These are phyloP conservation scores for Bicyclus anynana DNA, from an alignment of 1,140 invertebrate species.

Conservation along the genomic window DNA sequence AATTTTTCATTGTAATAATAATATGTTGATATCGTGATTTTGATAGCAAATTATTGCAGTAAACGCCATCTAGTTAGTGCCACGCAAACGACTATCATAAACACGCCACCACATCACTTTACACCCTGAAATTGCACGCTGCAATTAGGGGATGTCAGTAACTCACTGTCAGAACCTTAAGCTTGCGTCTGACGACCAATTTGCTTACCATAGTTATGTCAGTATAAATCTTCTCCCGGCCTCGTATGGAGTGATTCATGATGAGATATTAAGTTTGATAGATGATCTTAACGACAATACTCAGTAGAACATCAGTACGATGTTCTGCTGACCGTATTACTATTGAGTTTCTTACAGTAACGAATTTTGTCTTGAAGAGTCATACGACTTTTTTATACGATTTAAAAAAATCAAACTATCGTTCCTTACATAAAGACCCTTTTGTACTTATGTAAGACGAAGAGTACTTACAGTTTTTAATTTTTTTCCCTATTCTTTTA, in stretches of 20 bases:
- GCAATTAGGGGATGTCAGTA: neutral
- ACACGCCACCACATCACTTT: neutral
- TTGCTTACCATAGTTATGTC: neutral
- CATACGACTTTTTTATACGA: too few species aligned
- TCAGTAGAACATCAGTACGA: neutral
- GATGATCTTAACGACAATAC: neutral
- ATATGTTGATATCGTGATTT: too few species aligned
- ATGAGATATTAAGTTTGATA: neutral
- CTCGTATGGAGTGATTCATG: neutral
- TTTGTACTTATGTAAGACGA: too few species aligned
- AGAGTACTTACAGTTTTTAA: too few species aligned
- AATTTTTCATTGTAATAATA: too few species aligned
- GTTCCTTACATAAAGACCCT: too few species aligned
- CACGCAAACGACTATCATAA: neutral
- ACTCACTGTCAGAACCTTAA: constrained; percentile 2
- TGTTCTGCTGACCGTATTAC: neutral
- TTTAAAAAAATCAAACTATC: too few species aligned
- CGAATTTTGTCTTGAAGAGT: too few species aligned
- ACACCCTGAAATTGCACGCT: neutral
- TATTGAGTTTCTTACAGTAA: neutral
- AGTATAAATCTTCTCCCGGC: neutral
- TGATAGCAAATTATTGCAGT: too few species aligned
- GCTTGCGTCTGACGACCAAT: constrained; percentile 2
- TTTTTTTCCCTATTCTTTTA: too few species aligned
- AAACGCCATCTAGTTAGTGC: too few species aligned